These are phyloP conservation scores for Acanthosepion pharaonis DNA, from an alignment of 2,888 invertebrate genomes.

Conservation along the genomic window DNA sequence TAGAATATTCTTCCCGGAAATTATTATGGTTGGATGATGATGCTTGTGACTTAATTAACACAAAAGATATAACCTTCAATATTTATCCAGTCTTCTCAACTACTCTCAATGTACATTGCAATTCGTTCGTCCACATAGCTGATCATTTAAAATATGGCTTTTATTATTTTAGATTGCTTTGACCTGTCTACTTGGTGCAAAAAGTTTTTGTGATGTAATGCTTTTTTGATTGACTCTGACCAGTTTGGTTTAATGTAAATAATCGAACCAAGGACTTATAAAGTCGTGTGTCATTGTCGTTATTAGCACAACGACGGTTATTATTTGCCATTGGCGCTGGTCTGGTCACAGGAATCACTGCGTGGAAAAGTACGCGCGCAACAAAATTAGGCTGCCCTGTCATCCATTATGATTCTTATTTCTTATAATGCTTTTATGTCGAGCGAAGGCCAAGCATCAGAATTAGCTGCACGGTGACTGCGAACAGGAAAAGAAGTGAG, in stretches of 20 bases:
- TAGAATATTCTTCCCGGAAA: no score
- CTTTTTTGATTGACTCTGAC: not conserved
- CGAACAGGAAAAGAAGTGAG: not conserved
- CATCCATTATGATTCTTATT: not conserved
- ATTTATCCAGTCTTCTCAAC: no score
- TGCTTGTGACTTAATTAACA: no score
- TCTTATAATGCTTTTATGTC: not conserved
- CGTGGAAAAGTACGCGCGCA: not conserved
- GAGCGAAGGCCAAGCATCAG: not conserved
- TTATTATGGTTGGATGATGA: no score
- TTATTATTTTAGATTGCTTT: not conserved
- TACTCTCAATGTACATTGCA: no score
- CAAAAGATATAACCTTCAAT: no score
- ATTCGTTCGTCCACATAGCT: no score
- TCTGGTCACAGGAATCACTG: not conserved
- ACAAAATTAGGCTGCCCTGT: not conserved
- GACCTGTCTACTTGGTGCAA: not conserved
- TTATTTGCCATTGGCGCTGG: not conserved
- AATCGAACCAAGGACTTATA: not conserved
- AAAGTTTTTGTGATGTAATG: not conserved
- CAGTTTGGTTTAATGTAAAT: not conserved
- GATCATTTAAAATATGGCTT: no score
- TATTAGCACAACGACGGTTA: not conserved
- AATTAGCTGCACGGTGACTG: not conserved
- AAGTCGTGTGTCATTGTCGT: not conserved